Conservation (phyloP, 1,140 invertebrate species). For the Atta colombica region DNA sequence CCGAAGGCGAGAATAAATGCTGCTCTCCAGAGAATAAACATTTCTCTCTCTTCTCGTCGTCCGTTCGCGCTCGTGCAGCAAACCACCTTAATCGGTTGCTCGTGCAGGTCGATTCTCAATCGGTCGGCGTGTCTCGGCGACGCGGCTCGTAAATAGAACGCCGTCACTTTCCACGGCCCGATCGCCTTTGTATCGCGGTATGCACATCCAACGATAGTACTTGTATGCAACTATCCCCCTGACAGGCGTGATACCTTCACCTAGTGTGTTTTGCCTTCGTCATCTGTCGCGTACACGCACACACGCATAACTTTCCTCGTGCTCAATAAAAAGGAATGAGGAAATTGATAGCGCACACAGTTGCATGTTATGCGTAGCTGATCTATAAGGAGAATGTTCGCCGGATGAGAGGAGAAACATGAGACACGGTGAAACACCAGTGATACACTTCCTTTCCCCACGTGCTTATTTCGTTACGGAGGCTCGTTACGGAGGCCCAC, state of each 20-base stretch:
- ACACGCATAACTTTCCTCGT: constrained; percentile 4
- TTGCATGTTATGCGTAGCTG: constrained; percentile 35
- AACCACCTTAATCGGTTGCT: constrained; percentile 37
- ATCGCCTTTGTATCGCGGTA: constrained; percentile 25
- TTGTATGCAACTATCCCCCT: neutral
- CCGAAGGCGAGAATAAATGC: constrained; percentile 19
- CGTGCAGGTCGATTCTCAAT: constrained; percentile 48
- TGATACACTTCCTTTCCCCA: neutral
- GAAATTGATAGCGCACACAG: constrained; percentile 16
- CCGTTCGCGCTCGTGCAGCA: constrained; percentile 24
- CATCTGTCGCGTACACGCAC: neutral
- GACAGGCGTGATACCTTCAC: constrained; percentile 12
- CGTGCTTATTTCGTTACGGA: constrained; percentile 10
- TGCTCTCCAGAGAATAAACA: constrained; percentile 6
- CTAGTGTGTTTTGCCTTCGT: neutral
- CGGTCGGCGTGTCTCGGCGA: constrained; percentile 30
- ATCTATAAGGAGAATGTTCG: constrained; percentile 38
- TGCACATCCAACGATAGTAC: constrained; percentile 23
- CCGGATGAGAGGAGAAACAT: constrained; percentile 30
- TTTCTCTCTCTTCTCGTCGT: constrained; percentile 25
- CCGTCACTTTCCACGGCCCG: constrained; percentile 47
- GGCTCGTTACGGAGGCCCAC: neutral
- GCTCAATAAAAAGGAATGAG: constrained; percentile 37
- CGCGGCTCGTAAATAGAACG: constrained; percentile 53
- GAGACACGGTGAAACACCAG: constrained; percentile 3